phyloP scores from a whole-genome alignment of 1,140 invertebrate genomes.

The Zelostemma sp. region DNA sequence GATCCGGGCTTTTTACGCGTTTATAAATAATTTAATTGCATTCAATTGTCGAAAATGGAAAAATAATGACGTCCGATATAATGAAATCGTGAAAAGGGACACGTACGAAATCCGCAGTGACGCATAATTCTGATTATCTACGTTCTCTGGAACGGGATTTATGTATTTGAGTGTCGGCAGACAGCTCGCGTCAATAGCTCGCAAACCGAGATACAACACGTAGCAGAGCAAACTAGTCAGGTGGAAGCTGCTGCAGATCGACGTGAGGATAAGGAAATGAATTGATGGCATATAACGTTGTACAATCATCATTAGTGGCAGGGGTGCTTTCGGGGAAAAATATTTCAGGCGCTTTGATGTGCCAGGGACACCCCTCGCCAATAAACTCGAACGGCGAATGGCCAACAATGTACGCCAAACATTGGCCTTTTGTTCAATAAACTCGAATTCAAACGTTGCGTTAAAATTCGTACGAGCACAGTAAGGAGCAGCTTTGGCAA shows the following conservation, averaged over 20 bases:
- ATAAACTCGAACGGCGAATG: background rate
- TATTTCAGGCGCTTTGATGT: background rate
- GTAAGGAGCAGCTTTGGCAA: slow-evolving; percentile 1
- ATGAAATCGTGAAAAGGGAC: too few species aligned
- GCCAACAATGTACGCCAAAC: background rate
- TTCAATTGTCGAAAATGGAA: background rate
- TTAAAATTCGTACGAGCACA: background rate
- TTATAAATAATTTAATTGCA: background rate
- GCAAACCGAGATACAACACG: slow-evolving; percentile 2
- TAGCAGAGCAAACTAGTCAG: slow-evolving; percentile 12
- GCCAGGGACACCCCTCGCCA: background rate
- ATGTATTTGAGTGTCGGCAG: slow-evolving; percentile 6
- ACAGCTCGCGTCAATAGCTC: slow-evolving; percentile 8
- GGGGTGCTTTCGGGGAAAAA: background rate
- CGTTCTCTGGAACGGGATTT: background rate
- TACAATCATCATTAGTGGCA: slow-evolving; percentile 12
- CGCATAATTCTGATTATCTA: slow-evolving; percentile 8
- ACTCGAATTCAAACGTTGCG: background rate
- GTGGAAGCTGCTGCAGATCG: slow-evolving; percentile 5
- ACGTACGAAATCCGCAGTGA: background rate
- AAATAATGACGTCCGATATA: background rate
- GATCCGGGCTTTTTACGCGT: too few species aligned
- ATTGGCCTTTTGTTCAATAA: slow-evolving; percentile 2
- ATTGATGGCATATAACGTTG: slow-evolving; percentile 2
- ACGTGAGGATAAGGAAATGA: slow-evolving; percentile 11